Conservation (phyloP, 2,113 vertebrate species). For the Addax nasomaculatus region DNA sequence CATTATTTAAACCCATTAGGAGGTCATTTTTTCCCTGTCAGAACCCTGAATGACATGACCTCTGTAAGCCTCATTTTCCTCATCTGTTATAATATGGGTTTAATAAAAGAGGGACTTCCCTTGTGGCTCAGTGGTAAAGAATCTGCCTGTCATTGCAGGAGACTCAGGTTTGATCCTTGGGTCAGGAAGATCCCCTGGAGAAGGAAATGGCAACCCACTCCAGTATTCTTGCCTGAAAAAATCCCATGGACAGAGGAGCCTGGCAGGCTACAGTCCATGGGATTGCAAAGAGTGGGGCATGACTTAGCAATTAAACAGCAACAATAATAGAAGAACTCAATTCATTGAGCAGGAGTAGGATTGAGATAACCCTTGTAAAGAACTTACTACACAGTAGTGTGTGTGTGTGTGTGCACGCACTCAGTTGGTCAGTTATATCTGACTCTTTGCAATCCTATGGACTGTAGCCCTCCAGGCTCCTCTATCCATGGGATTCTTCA, state of each 20-base stretch:
- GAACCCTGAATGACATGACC: background rate
- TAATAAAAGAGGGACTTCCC: background rate
- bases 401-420: rapidly evolving
- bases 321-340: background rate
- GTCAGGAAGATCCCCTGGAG: background rate
- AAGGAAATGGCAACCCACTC: background rate
- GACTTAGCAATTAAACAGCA: background rate
- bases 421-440: background rate
- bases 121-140: background rate
- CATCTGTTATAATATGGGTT: background rate
- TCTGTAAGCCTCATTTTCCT: background rate
- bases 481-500: background rate
- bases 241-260: background rate
- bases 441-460: background rate
- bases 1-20: background rate
- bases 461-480: background rate
- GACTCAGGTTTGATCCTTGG: background rate
- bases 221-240: background rate
- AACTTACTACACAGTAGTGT: background rate
- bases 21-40: background rate
- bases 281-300: background rate
- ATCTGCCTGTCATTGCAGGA: background rate
- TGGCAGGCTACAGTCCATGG: background rate
- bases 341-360: background rate
- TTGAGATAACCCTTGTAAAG: background rate